A percentile compares a stretch with the other conserved stretches of the same genome.
These are phyloP conservation scores for Agrochola lychnidis DNA, from an alignment of 2,888 invertebrate genomes.

Conservation along the genomic window DNA sequence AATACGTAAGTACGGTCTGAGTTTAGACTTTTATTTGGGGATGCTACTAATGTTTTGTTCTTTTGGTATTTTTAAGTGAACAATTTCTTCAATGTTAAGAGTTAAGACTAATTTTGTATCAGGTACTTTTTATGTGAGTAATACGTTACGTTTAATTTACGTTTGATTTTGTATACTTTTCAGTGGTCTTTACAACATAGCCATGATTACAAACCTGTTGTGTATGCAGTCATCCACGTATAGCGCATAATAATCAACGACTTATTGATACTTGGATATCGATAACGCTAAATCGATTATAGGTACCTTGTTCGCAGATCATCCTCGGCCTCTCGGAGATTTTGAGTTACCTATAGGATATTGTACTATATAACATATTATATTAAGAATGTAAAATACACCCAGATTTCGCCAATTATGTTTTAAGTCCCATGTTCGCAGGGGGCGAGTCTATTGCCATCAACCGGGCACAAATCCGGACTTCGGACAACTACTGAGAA, in stretches of 20 bases:
- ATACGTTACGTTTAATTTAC: no score
- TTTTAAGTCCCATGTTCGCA: not conserved
- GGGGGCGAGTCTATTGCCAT: not conserved
- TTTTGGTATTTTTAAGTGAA: not conserved
- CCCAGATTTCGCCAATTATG: not conserved
- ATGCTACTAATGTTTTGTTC: not conserved
- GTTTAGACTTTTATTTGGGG: not conserved
- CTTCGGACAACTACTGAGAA: constrained; percentile 15
- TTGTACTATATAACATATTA: no score
- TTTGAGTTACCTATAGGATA: not conserved
- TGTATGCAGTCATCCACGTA: constrained; percentile 36
- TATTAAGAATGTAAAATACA: not conserved
- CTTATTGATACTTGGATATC: constrained; percentile 4
- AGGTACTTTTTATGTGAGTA: not conserved
- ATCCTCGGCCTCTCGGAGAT: not conserved
- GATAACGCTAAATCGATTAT: constrained; percentile 19
- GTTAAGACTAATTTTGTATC: not conserved
- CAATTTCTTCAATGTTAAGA: not conserved
- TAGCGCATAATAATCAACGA: constrained; percentile 28
- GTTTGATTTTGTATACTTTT: constrained; percentile 10
- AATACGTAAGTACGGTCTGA: not conserved
- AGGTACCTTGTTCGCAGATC: not conserved
- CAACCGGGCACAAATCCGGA: not conserved
- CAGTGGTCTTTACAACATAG: not conserved
- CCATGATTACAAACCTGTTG: constrained; percentile 48